Base-by-base conservation (phyloP, 2,888 invertebrate genomes). In the Dryobota labecula region DNA sequence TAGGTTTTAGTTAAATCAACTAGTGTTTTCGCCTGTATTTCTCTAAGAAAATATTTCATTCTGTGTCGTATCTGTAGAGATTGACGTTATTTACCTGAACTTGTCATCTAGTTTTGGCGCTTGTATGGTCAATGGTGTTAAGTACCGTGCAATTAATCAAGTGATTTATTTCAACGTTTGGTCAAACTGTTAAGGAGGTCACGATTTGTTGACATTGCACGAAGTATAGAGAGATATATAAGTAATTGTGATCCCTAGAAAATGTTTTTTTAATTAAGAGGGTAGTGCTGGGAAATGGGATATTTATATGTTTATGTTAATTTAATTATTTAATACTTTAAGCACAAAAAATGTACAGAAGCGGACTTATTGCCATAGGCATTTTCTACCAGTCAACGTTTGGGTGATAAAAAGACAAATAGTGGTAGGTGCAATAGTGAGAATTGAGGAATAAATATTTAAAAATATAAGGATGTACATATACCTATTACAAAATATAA, bases 111-210 rank as follows among this genome's bases (percentile, higher is more conserved):
- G n/a, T 43, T 43, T 51, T 13, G 41, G 33, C 15, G 27, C n/a
- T 45, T 2, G 27, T n/a, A 36, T 3, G 51, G 53, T 51, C 20
- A 70, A 5, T n/a, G 15, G 45, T 51, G 70, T 60, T 36, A 71
- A 53, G 18, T 58, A 70, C 43, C n/a, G n/a, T n/a, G 45, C 27
- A 8, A 53, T 58, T 58, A 43, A n/a, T 51, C n/a, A 15, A 53
- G 70, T 38, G 43, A 71, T 71, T 71, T 4, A 45, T 60, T 36
- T 53, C 30, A 7, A 1, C 13, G 33, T 51, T 58, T 18, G 43
- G 27, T 24, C 6, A 27, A 38, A 57, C 38, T 45, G 27, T 36
- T 70, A 18, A 18, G 9, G 9, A 9, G 15, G 38, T 30, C 9
- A 58, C 49, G 5, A 13, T 24, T 30, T 45, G n/a, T 27, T 58